Percentiles rank a stretch among this genome's conserved stretches.
Conservation (phyloP, 2,797 vertebrate genomes). For the Falco concolor region DNA sequence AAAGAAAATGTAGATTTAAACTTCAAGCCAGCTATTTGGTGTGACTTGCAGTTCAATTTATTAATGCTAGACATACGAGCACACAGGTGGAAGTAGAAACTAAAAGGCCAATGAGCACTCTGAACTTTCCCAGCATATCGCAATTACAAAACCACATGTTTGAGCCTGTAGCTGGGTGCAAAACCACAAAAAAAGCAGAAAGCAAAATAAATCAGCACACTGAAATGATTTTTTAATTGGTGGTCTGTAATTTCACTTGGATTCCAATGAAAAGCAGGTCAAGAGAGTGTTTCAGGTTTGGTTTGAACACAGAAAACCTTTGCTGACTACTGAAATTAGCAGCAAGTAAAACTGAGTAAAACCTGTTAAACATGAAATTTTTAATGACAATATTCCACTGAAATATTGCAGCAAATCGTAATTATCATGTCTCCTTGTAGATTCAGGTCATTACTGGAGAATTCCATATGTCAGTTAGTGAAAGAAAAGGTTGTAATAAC, state of each 20-base stretch:
- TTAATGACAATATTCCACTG: background rate
- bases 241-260: conserved; percentile 26
- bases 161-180: background rate
- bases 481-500: conserved; percentile 11
- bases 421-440: background rate
- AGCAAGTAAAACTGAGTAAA: background rate
- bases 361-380: background rate
- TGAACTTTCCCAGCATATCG: conserved; percentile 53
- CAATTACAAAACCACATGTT: conserved; percentile 53
- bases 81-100: conserved; percentile 5
- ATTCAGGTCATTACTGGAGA: background rate
- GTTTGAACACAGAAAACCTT: background rate
- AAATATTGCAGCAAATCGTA: background rate
- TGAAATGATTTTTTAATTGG: conserved; percentile 47
- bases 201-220: conserved; percentile 24
- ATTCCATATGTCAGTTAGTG: background rate
- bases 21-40: background rate
- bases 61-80: background rate
- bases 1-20: background rate
- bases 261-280: background rate
- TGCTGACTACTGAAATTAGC: conserved; percentile 17
- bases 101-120: conserved; percentile 24
- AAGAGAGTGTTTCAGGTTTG: background rate
- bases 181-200: background rate
- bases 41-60: background rate